These are phyloP conservation scores for Drosophila sp. DNA, from an alignment of 1,140 invertebrate species.

Conservation along the genomic window DNA sequence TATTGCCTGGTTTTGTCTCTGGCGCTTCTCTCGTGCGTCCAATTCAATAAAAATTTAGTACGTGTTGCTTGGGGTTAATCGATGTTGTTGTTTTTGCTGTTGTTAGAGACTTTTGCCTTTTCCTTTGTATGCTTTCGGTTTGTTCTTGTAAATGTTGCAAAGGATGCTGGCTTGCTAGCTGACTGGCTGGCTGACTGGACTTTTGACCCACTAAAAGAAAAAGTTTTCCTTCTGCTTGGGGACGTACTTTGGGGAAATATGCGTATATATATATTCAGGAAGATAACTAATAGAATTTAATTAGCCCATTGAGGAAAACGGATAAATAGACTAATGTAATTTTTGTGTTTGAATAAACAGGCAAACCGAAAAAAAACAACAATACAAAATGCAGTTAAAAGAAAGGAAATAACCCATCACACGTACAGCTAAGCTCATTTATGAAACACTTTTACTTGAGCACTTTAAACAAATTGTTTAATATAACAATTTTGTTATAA, in stretches of 20 bases:
- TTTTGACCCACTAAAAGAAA: constrained; percentile 8
- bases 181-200: background rate
- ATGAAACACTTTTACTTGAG: background rate
- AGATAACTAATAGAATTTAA: constrained; percentile 22
- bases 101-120: constrained; percentile 7
- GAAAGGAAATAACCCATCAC: background rate
- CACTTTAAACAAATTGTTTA: background rate
- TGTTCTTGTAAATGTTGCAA: constrained; percentile 1
- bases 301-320: constrained; percentile 3
- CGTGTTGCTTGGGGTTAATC: constrained; percentile 22
- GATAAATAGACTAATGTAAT: constrained; percentile 11
- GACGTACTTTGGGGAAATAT: constrained; percentile 10
- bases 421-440: background rate
- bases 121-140: constrained; percentile 4
- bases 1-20: constrained; percentile 4
- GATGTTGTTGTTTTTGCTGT: background rate
- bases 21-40: background rate
- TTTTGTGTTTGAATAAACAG: constrained; percentile 10
- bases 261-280: constrained; percentile 6
- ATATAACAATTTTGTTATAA: background rate
- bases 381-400: background rate
- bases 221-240: constrained; percentile 4
- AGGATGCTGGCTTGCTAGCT: background rate
- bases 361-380: background rate
- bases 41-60: constrained; percentile 20